Base-by-base conservation (phyloP, 2,888 invertebrate genomes). In the Micropterix aruncella region DNA sequence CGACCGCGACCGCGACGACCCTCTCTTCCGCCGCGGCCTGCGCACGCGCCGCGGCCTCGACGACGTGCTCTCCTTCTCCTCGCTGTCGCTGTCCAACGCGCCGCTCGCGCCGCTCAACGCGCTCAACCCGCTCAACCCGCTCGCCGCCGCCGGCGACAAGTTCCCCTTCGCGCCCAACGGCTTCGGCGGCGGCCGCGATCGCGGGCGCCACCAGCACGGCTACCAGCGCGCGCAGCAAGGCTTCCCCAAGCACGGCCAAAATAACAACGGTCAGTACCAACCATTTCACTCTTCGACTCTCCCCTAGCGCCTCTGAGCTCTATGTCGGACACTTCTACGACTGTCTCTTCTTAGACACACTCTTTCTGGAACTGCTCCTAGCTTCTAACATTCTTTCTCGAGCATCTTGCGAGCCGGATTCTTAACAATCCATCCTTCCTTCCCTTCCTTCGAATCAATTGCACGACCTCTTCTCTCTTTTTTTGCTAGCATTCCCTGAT, bases 31-130 rank as follows among this genome's bases (percentile, higher is more conserved):
- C 50, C 65, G 67, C 54, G 67, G 69, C 46, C 66, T 77, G 62
- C 81, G 80, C 65, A 73, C 79, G 61, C 76, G 83, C 48, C 69
- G 73, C 50, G 80, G 79, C 56, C 75, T 83, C 55, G 87, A 87
- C 63, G 88, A 89, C 62, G 81, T 90, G 72, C 78, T 90, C 60
- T 80, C 80, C 58, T 79, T 90, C 60, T 80, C 80, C 58, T 79
- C 78, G 51, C 75, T 83, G 49, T 75, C 75, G 52, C 71, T 83
- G 61, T 75, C 76, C 49, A 75, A 83, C 49, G 75, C 75, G 52
- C 71, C 83, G 61, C 75, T 76, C 49, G 67, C 76, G 56, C 72
- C 78, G 40, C 70, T 76, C 52, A 74, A 74, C 52, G 66, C 73
- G 59, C 68, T 77, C 53, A 68, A 69, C 18, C 61, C 73, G 54